Base-by-base conservation (phyloP, 2,888 invertebrate species). In the Phortica okadai region DNA sequence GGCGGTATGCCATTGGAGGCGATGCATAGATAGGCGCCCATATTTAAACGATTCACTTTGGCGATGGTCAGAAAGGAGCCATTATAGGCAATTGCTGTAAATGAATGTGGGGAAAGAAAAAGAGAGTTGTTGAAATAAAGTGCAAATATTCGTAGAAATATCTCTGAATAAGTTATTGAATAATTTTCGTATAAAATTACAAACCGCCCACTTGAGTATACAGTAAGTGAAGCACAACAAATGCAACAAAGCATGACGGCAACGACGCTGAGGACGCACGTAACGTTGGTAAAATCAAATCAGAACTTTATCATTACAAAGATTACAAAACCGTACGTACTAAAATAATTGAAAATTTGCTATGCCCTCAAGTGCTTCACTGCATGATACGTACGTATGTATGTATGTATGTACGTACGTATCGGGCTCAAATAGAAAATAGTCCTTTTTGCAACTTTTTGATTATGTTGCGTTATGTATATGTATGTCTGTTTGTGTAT, bases 1-100 rank as follows among this genome's bases (percentile, higher is more conserved):
- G 96, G 95, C 73, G 95, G 95, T 50, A 96, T 95, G 58, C 96
- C 96, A 90, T 97, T 97, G 82, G 95, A 95, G 6, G 96, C 96
- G 82, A 96, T 96, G 91, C 96, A 96, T 73, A 96, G 92, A 91
- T 96, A 96, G 67, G 95, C 94, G 42, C 96, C 96, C 93, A 96
- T 96, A 88, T 96, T 95, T 78, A 95, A 93, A 79, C 96, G 93
- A 86, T 94, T 95, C 83, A 96, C 95, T 83, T 94, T 93, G 82
- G 93, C 93, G 84, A 96, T 94, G 89, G 94, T 95, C 87, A 96
- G 91, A 79, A 94, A 93, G n/a, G 95, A 93, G 6, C 96, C 95
- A 82, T 95, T 95, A 74, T 94, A 93, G 83, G 93, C 94, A 79
- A 93, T 91, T 79, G 94, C 95, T 95, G 85, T 21, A 80, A 67